phyloP scores from a whole-genome alignment of 2,888 invertebrate species.

The Cremastinae sp. region DNA sequence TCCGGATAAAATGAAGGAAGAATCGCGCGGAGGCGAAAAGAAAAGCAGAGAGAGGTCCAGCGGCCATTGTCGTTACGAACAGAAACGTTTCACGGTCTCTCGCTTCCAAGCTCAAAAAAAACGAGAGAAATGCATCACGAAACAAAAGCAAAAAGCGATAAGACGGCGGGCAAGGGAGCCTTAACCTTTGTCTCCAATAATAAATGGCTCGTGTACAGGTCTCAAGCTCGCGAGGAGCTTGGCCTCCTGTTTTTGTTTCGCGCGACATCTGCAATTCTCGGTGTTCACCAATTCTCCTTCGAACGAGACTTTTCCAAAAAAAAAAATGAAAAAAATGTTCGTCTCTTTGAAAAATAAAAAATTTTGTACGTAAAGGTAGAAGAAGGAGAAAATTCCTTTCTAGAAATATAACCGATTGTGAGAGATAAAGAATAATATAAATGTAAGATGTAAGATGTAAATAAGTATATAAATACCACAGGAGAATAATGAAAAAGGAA shows the following conservation, averaged over 20 bases:
- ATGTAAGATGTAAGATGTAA: too few relatives aligned
- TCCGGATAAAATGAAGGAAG: conserved; percentile 25
- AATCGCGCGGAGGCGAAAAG: conserved; percentile 13
- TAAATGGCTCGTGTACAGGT: conserved; percentile 70
- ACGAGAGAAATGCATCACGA: conserved; percentile 10
- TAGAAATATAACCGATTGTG: too few relatives aligned
- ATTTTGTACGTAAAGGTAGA: too few relatives aligned
- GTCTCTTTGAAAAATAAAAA: too few relatives aligned
- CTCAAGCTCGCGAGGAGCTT: conserved; percentile 46
- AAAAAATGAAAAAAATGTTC: too few relatives aligned
- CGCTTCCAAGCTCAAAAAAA: conserved; percentile 26
- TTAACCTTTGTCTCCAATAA: conserved; percentile 75
- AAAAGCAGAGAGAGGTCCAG: conserved; percentile 42
- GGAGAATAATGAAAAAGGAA: conserved; percentile 33
- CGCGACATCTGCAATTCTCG: conserved; percentile 19
- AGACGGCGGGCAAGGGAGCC: conserved; percentile 37
- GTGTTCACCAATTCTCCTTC: conserved; percentile 27
- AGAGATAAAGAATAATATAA: too few relatives aligned
- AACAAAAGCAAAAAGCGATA: background rate
- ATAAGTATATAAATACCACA: too few relatives aligned
- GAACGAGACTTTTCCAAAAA: background rate
- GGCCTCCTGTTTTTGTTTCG: conserved; percentile 29
- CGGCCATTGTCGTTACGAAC: conserved; percentile 68
- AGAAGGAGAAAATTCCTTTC: too few relatives aligned
- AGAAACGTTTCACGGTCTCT: conserved; percentile 22